Evolutionary conservation across 2,113 vertebrate species (phyloP).

Genomic region (Lepus timidus): DNA sequence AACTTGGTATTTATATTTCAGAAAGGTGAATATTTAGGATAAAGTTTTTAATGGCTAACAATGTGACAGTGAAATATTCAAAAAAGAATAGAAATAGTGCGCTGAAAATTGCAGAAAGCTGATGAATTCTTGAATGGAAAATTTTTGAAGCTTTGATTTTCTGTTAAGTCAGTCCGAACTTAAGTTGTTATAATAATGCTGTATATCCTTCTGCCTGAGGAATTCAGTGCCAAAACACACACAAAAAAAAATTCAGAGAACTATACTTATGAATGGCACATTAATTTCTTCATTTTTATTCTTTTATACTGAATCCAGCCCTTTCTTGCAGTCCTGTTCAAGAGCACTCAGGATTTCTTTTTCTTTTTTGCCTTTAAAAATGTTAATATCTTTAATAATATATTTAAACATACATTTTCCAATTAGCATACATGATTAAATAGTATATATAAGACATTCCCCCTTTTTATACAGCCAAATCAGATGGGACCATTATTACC

Average conservation of each 20-base stretch:
- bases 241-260: background rate
- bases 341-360: background rate
- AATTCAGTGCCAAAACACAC: background rate
- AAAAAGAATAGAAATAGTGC: constrained; percentile 8
- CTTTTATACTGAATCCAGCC: background rate
- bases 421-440: too few species aligned
- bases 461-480: too few species aligned
- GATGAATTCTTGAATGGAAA: background rate
- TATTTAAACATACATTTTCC: too few species aligned
- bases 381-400: too few species aligned
- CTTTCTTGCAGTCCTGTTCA: constrained; percentile 32
- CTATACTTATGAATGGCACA: background rate
- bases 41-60: background rate
- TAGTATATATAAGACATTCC: too few species aligned
- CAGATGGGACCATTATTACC: too few species aligned
- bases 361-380: too few species aligned
- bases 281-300: background rate
- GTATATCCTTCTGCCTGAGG: background rate
- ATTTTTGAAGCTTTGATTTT: constrained; percentile 13
- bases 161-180: constrained; percentile 37
- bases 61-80: constrained; percentile 35
- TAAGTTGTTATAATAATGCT: background rate
- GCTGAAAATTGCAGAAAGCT: constrained; percentile 28
- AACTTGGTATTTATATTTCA: constrained; percentile 25
- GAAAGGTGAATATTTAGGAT: background rate